Conservation (phyloP, 2,113 vertebrate genomes). For the Phyllostomus discolor region DNA sequence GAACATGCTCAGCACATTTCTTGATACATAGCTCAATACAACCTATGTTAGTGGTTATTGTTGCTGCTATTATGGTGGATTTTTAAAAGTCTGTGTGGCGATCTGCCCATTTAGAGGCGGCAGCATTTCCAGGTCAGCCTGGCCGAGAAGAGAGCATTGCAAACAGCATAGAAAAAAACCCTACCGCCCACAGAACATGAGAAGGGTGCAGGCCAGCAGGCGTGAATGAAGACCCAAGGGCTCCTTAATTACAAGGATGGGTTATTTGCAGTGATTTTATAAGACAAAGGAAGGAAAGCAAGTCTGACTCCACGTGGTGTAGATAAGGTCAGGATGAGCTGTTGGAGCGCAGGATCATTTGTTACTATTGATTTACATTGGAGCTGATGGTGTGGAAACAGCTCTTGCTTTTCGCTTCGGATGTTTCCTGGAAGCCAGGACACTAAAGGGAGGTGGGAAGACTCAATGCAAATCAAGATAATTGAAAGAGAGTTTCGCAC, state of each 20-base stretch:
- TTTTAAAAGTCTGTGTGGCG: background rate
- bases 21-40: background rate
- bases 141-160: background rate
- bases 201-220: background rate
- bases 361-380: background rate
- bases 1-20: background rate
- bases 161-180: background rate
- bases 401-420: background rate
- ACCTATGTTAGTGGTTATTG: background rate
- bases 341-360: background rate
- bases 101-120: background rate
- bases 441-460: background rate
- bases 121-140: background rate
- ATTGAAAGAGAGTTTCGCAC: background rate
- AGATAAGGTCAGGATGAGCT: background rate
- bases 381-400: background rate
- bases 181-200: background rate
- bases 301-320: background rate
- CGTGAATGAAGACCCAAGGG: background rate
- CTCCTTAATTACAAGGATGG: background rate
- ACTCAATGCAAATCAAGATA: background rate
- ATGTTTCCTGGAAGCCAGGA: background rate
- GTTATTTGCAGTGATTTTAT: background rate
- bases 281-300: background rate
- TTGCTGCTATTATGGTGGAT: background rate